phyloP scores from a whole-genome alignment of 2,113 vertebrate species.

The Protobothrops flavoviridis region DNA sequence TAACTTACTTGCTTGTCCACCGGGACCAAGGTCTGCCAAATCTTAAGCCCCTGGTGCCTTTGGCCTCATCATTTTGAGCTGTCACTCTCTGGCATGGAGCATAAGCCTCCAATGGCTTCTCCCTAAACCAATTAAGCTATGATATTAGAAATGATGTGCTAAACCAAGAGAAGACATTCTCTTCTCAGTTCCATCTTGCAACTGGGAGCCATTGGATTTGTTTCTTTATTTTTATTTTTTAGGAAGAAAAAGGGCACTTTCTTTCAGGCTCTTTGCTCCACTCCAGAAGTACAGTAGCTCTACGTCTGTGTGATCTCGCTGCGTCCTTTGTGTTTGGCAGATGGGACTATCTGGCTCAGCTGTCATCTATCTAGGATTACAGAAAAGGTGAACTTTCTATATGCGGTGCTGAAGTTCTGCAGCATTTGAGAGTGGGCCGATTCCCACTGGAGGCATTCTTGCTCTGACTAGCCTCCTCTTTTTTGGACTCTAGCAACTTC shows the following conservation, averaged over 20 bases:
- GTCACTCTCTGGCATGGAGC: conserved; percentile 61
- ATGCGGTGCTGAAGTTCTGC: not conserved
- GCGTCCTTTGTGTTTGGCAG: not conserved
- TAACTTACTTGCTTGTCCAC: conserved; percentile 65
- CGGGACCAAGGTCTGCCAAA: conserved; percentile 77
- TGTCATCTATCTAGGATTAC: not conserved
- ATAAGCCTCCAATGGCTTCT: conserved; percentile 68
- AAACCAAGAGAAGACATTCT: not conserved
- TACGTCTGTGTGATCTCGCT: not conserved
- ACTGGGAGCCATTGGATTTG: not conserved
- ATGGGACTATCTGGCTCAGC: not conserved
- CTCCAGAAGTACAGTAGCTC: not conserved
- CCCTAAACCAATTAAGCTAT: conserved; percentile 77
- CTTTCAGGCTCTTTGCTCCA: not conserved
- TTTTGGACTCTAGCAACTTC: not conserved
- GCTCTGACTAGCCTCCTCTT: not conserved
- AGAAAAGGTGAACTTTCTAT: not conserved
- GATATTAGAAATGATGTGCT: conserved; percentile 42
- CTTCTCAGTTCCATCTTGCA: not conserved
- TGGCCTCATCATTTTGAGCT: conserved; percentile 53
- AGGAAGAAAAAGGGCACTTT: not conserved
- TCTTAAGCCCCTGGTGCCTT: conserved; percentile 62
- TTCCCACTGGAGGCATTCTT: not conserved
- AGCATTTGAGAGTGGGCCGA: not conserved
- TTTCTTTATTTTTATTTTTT: not conserved